These are phyloP conservation scores for Lethrus apterus DNA, from an alignment of 1,140 invertebrate species.

Conservation along the genomic window DNA sequence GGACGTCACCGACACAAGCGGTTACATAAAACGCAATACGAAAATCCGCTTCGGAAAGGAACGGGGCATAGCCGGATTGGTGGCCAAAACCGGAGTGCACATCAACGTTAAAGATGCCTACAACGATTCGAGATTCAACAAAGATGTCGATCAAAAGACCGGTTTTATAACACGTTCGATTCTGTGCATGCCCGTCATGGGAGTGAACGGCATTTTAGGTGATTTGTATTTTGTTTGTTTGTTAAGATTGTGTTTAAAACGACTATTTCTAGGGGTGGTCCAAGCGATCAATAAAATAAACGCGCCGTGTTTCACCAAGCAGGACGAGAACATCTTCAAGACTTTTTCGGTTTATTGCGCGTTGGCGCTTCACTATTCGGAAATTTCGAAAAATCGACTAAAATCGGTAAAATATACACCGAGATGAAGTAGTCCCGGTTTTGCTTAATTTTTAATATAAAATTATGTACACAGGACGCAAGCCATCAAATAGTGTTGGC, in stretches of 20 bases:
- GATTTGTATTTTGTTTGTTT: conserved; percentile 9
- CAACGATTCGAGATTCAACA: conserved; percentile 44
- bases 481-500: too few relatives aligned
- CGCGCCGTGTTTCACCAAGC: conserved; percentile 41
- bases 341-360: conserved; percentile 47
- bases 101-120: conserved; percentile 48
- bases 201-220: conserved; percentile 47
- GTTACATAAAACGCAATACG: conserved; percentile 43
- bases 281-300: conserved; percentile 48
- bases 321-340: conserved; percentile 45
- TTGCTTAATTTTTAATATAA: too few relatives aligned
- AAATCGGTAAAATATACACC: conserved; percentile 2
- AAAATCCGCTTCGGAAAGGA: conserved; percentile 45
- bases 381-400: conserved; percentile 25
- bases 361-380: conserved; percentile 44
- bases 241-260: too few relatives aligned
- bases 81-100: conserved; percentile 40
- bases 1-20: conserved; percentile 19
- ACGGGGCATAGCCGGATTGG: conserved; percentile 42
- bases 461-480: too few relatives aligned
- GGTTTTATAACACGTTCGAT: conserved; percentile 46
- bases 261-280: conserved; percentile 44
- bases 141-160: conserved; percentile 44
- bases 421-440: background rate
- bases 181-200: conserved; percentile 46